Conservation (phyloP, 2,797 vertebrate genomes). For the Micropoecilia bifurca region DNA sequence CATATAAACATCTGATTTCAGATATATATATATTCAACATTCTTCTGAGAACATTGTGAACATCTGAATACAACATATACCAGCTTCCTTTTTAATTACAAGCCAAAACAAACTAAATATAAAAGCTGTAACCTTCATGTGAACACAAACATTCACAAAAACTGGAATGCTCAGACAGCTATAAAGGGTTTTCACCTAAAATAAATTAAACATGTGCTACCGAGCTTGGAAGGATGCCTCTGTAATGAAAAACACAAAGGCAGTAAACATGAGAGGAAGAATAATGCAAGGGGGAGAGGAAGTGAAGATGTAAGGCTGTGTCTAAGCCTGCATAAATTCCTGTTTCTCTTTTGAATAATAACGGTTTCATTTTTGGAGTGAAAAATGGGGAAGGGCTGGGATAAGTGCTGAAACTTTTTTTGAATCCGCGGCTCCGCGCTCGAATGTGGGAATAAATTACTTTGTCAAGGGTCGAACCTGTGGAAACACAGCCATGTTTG, state of each 20-base stretch:
- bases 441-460: conserved; percentile 73
- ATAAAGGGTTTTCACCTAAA: conserved; percentile 6
- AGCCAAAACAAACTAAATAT: neutral
- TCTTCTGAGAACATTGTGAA: neutral
- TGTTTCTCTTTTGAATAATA: conserved; percentile 76
- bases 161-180: neutral
- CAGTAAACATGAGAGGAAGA: conserved; percentile 17
- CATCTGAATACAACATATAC: neutral
- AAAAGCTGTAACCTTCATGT: neutral
- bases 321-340: conserved; percentile 75
- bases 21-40: neutral
- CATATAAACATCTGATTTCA: no score
- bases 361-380: conserved; percentile 59
- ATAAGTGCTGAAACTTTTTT: conserved; percentile 69
- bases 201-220: conserved; percentile 35
- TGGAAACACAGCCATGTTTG: conserved; percentile 56
- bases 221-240: conserved; percentile 6
- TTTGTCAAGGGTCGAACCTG: conserved; percentile 59
- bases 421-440: conserved; percentile 67
- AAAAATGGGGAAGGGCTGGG: conserved; percentile 66
- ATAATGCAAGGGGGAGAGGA: conserved; percentile 19
- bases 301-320: conserved; percentile 66
- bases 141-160: conserved; percentile 17
- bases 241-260: conserved; percentile 44
- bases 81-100: neutral